These are phyloP conservation scores for Andrena bucephala DNA, from an alignment of 2,888 invertebrate species.

Conservation along the genomic window DNA sequence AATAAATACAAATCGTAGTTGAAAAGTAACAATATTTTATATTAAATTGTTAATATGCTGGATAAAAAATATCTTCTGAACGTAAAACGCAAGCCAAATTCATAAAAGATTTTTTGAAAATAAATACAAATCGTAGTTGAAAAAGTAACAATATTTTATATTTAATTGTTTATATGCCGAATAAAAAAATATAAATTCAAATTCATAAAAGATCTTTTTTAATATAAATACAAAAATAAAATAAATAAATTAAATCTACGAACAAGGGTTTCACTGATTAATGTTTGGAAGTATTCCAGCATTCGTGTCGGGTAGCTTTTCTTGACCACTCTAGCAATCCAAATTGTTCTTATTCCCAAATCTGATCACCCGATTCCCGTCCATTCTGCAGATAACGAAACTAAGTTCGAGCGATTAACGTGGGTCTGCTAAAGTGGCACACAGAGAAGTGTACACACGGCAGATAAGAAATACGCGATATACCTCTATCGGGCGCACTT, in stretches of 20 bases:
- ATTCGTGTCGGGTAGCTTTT: not conserved
- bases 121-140: too few relatives aligned
- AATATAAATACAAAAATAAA: not conserved
- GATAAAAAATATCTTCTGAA: too few relatives aligned
- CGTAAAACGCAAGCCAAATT: too few relatives aligned
- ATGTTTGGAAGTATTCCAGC: not conserved
- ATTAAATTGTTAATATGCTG: too few relatives aligned
- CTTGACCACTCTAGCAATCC: not conserved
- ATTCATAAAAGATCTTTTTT: not conserved
- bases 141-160: too few relatives aligned
- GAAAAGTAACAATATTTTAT: too few relatives aligned
- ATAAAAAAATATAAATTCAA: too few relatives aligned
- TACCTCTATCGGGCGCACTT: not conserved
- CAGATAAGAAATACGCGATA: slow-evolving; percentile 12
- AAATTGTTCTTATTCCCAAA: not conserved
- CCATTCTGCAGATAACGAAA: slow-evolving; percentile 2
- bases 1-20: too few relatives aligned
- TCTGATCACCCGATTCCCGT: not conserved
- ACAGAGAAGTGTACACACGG: not conserved
- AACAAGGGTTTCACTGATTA: not conserved
- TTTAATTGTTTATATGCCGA: too few relatives aligned
- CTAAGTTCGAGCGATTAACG: slow-evolving; percentile 10
- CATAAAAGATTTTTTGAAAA: not conserved
- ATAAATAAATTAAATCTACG: not conserved
- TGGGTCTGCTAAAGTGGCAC: slow-evolving; percentile 5